phyloP scores from a whole-genome alignment of 2,888 invertebrate species.

The Desoria tigrina region DNA sequence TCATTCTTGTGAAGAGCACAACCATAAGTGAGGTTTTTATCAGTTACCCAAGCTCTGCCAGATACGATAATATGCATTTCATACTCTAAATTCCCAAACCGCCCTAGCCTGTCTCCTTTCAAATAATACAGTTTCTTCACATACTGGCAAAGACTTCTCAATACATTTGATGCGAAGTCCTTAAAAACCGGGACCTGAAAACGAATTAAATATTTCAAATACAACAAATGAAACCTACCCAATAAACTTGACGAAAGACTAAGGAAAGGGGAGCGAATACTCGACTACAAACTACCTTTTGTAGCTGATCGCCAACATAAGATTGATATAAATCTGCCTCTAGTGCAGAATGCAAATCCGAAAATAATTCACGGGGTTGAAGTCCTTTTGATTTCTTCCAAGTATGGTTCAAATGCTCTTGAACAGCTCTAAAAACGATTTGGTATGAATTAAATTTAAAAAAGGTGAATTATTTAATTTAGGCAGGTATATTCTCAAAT shows the following conservation, averaged over 20 bases:
- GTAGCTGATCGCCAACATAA: slow-evolving; percentile 28
- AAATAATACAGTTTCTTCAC: slow-evolving; percentile 18
- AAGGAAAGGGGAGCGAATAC: background rate
- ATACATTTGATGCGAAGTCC: background rate
- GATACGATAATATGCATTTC: slow-evolving; percentile 14
- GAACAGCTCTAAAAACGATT: slow-evolving; percentile 20
- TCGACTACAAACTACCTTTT: background rate
- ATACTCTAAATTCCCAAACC: slow-evolving; percentile 19
- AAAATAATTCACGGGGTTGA: slow-evolving; percentile 28
- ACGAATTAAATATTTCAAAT: background rate
- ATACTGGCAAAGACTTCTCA: slow-evolving; percentile 7
- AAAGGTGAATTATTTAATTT: background rate
- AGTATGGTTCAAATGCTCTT: slow-evolving; percentile 20
- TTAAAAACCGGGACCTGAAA: slow-evolving; percentile 22
- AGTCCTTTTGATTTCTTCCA: slow-evolving; percentile 24
- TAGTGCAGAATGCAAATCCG: slow-evolving; percentile 29
- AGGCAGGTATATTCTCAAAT: background rate
- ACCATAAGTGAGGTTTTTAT: slow-evolving; percentile 21
- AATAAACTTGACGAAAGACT: no score
- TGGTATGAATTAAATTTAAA: no score
- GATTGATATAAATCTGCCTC: slow-evolving; percentile 31
- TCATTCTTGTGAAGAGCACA: slow-evolving; percentile 23
- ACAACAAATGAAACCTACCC: background rate
- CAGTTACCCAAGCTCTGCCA: slow-evolving; percentile 30
- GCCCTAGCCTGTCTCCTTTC: slow-evolving; percentile 10